Evolutionary conservation across 1,140 invertebrate species (phyloP).

Genomic region (Cephus cinctus): DNA sequence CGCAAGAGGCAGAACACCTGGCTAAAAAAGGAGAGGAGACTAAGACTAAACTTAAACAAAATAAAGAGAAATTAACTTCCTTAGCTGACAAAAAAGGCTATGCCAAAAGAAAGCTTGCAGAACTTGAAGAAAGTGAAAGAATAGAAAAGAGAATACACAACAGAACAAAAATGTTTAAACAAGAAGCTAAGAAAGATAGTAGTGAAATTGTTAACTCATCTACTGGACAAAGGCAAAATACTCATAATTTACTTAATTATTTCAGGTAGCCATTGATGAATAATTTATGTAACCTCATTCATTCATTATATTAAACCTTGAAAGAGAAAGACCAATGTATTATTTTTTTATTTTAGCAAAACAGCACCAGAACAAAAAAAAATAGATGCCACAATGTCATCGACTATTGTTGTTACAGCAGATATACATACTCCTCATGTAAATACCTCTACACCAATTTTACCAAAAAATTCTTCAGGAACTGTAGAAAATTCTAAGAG

Average conservation of each 20-base stretch:
- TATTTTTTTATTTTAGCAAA: constrained; percentile 30
- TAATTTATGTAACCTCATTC: constrained; percentile 1
- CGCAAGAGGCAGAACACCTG: constrained; percentile 5
- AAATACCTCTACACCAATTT: constrained; percentile 3
- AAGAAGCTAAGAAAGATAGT: constrained; percentile 19
- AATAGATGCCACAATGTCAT: constrained; percentile 21
- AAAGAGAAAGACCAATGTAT: constrained; percentile 5
- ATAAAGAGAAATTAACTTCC: constrained; percentile 28
- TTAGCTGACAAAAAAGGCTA: constrained; percentile 36
- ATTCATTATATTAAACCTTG: constrained; percentile 8
- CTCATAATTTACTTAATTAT: constrained; percentile 43
- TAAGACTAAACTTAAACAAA: constrained; percentile 22
- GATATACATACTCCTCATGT: constrained; percentile 31
- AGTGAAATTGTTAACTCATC: constrained; percentile 13
- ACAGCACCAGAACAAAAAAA: constrained; percentile 23
- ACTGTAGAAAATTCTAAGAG: constrained; percentile 1
- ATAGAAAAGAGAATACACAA: constrained; percentile 33
- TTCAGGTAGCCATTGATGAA: constrained; percentile 38
- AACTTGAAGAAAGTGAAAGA: constrained; percentile 33
- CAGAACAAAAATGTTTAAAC: constrained; percentile 33
- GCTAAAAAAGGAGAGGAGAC: constrained; percentile 9
- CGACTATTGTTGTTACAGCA: constrained; percentile 37
- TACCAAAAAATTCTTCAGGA: background rate
- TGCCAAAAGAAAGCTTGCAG: constrained; percentile 34
- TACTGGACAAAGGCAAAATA: constrained; percentile 21